Evolutionary conservation across 2,888 invertebrate genomes (phyloP), one percentile per base, ranked within the genome.

Genomic region (Teleogryllus oceanicus): DNA sequence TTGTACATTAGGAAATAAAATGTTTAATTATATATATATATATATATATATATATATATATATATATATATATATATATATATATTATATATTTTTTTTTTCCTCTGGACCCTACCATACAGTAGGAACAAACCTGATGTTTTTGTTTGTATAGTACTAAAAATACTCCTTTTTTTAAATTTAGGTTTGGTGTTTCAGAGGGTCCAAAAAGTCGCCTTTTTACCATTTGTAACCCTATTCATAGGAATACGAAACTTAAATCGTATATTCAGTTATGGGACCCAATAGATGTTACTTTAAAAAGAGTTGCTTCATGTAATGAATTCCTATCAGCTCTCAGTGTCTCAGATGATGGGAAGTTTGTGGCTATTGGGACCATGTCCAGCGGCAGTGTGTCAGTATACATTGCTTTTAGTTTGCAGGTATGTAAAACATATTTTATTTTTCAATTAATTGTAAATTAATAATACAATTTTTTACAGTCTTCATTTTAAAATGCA

Each of bases 331-430:
- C 96, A 5, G 95, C 96, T 20, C 88, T 97, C 83, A 94, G 96
- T 1, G 95, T 96, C 49, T 90, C 96, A 81, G 95, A 96, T 86
- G 96, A 98, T 88, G 98, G 98, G 0, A 89, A 94, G 81, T 99
- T 95, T 88, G 91, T 98, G 2, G 96, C 96, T 80, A 92, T 96
- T 20, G 98, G 98, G 12, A 96, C 96, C 75, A 97, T 98, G 94
- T 94, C 94, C 85, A 94, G 94, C 80, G 98, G 98, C 78, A 95
- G 94, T 84, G 95, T 98, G 18, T 93, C 94, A 83, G 94, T 98
- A 83, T 96, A 95, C 85, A 91, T 96, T 83, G 94, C 96, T 77
- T 98, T 96, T 87, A 98, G 95, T 88, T 90, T 98, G 85, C 95
- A 96, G 90, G 94, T 93, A 83, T 83, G 83, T 83, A 18, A n/a